These are phyloP conservation scores for Caretta caretta DNA, from an alignment of 2,113 vertebrate genomes.

Conservation along the genomic window DNA sequence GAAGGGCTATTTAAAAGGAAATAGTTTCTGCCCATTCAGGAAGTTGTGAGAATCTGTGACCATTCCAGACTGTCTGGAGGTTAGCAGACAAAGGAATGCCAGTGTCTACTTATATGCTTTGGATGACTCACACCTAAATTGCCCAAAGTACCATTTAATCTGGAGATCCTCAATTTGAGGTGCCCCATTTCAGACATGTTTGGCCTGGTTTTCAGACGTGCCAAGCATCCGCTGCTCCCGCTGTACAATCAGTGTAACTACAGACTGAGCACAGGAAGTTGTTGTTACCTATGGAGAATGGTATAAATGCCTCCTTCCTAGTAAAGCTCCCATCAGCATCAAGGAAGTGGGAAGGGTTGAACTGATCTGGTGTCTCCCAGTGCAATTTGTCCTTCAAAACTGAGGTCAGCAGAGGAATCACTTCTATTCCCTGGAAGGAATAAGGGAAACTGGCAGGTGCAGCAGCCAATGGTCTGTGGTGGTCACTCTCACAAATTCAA, in stretches of 20 bases:
- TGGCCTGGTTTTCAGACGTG: background rate
- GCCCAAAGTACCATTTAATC: background rate
- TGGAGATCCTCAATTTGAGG: background rate
- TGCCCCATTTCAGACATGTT: background rate
- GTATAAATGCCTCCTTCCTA: constrained; percentile 80
- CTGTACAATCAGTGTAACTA: background rate
- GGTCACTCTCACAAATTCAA: background rate
- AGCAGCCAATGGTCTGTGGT: background rate
- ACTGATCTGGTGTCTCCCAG: constrained; percentile 79
- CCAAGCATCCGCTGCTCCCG: background rate
- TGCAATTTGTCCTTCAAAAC: constrained; percentile 75
- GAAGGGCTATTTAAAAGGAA: background rate
- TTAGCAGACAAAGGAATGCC: background rate
- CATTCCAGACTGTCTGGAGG: background rate
- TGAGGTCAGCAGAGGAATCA: constrained; percentile 77
- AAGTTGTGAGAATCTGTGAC: background rate
- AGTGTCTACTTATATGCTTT: background rate
- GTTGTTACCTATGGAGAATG: constrained; percentile 80
- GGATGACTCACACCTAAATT: background rate
- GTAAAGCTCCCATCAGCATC: constrained; percentile 76
- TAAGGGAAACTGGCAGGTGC: background rate
- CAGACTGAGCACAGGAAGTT: background rate
- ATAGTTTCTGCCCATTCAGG: background rate
- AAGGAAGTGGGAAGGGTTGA: constrained; percentile 81
- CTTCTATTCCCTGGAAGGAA: constrained; percentile 75